A percentile compares a stretch with the other conserved stretches of the same genome.
phyloP scores from a whole-genome alignment of 2,888 invertebrate species.

The Sphinx pinastri region DNA sequence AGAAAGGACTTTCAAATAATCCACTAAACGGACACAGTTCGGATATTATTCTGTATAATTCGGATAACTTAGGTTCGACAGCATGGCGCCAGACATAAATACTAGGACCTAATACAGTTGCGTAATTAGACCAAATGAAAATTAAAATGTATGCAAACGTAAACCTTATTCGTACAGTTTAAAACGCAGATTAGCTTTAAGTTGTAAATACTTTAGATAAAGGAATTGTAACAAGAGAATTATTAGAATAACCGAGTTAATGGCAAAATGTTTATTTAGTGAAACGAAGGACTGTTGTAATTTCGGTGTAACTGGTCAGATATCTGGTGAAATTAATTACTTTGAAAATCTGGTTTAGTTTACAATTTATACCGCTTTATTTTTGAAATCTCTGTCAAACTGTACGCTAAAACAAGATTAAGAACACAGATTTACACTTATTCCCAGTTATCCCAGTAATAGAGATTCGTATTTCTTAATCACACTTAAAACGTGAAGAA shows the following conservation, averaged over 20 bases:
- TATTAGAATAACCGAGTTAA: constrained; percentile 7
- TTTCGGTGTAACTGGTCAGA: constrained; percentile 4
- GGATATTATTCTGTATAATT: not conserved
- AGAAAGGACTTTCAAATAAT: too few species aligned
- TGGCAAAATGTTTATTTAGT: constrained; percentile 14
- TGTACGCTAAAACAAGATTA: too few species aligned
- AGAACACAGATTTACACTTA: too few species aligned
- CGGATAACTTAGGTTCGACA: not conserved
- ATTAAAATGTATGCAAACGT: constrained; percentile 6
- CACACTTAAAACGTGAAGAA: too few species aligned
- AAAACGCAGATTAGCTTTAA: constrained; percentile 1
- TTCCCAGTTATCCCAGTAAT: too few species aligned
- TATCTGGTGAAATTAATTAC: constrained; percentile 11
- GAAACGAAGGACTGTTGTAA: constrained; percentile 3
- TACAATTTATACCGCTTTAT: not conserved
- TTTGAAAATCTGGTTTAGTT: not conserved
- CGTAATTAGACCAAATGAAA: constrained; percentile 11
- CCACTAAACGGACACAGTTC: not conserved
- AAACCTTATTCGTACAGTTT: constrained; percentile 3
- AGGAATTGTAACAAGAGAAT: constrained; percentile 16
- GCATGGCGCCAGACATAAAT: constrained; percentile 3
- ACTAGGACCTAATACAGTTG: constrained; percentile 6
- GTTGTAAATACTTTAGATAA: constrained; percentile 2
- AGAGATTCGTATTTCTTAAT: too few species aligned
- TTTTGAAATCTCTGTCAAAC: not conserved